Evolutionary conservation across 2,888 invertebrate species (phyloP), one percentile per base, ranked within the genome.

Genomic region (Cataglyphis altisquamis): DNA sequence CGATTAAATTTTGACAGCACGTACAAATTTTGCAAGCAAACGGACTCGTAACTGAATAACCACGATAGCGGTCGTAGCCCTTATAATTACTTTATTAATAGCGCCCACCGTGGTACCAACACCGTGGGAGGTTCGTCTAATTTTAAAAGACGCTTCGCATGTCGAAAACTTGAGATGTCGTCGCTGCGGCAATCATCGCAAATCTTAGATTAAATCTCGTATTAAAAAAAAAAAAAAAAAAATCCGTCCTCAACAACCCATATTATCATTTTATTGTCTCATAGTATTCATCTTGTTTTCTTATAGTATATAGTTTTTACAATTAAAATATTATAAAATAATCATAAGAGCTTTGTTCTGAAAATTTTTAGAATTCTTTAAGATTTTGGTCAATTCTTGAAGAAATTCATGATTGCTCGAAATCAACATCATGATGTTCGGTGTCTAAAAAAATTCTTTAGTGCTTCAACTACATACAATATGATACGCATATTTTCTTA

Each of bases 1-100:
- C 64, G 63, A 36, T 36, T 36, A 36, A 66, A 55, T 66, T 75
- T 29, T 45, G 9, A 39, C 15, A 39, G 32, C 39, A 18, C 41
- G 32, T 78, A 12, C 18, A 36, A 78, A 60, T 78, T 78, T 80
- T 68, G 85, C 66, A 63, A 62, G 67, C 32, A 8, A 57, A 45
- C 18, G 21, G 4, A 39, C 82, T 81, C 82, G 63, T 55, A 82
- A 87, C 75, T 74, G 48, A 55, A n/a, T 63, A 75, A 75, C 66
- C 55, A 89, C 81, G 36, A 62, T 85, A 21, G 66, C 87, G 89
- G 86, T 85, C 89, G 60, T 80, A 87, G 89, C 89, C 85, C 89
- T 87, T 89, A 45, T 90, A 90, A 90, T 90, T 90, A 88, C 86
- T 90, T 85, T 90, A 90, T 90, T 90, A 88, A 89, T 90, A 91